Evolutionary conservation across 2,888 invertebrate genomes (phyloP).

Genomic region (Steinernema scapterisci): DNA sequence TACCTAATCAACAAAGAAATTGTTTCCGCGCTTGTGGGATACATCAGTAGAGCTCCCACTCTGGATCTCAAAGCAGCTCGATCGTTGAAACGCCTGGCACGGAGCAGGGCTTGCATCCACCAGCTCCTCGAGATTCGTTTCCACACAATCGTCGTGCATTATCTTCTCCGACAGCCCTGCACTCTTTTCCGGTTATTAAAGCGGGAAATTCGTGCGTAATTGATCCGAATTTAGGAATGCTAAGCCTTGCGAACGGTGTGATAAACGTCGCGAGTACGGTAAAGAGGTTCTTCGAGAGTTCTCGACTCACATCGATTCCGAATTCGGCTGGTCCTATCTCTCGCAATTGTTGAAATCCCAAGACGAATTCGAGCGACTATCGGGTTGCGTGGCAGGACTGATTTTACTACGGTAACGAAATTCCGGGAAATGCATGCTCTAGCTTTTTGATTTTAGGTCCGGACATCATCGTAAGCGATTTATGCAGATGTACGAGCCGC

Average conservation of each 20-base stretch:
- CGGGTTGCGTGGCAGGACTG: conserved; percentile 5
- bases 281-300: conserved; percentile 49
- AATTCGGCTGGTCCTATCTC: conserved; percentile 56
- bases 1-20: conserved; percentile 17
- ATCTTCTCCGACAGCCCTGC: conserved; percentile 52
- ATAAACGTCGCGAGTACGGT: conserved; percentile 53
- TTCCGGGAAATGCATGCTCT: neutral
- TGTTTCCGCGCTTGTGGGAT: conserved; percentile 33
- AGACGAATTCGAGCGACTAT: neutral
- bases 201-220: neutral
- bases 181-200: conserved; percentile 43
- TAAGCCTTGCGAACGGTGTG: conserved; percentile 52
- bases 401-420: conserved; percentile 32
- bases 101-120: conserved; percentile 40
- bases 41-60: conserved; percentile 37
- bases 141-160: conserved; percentile 51
- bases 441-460: neutral
- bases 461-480: conserved; percentile 35
- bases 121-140: conserved; percentile 55
- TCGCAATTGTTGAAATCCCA: conserved; percentile 39
- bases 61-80: conserved; percentile 37
- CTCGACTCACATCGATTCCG: conserved; percentile 50
- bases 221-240: conserved; percentile 43
- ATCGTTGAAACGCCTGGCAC: conserved; percentile 38
- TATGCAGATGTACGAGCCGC: conserved; percentile 35